Conservation (phyloP, 1,140 invertebrate species). For the Drosophila nebulosa region DNA sequence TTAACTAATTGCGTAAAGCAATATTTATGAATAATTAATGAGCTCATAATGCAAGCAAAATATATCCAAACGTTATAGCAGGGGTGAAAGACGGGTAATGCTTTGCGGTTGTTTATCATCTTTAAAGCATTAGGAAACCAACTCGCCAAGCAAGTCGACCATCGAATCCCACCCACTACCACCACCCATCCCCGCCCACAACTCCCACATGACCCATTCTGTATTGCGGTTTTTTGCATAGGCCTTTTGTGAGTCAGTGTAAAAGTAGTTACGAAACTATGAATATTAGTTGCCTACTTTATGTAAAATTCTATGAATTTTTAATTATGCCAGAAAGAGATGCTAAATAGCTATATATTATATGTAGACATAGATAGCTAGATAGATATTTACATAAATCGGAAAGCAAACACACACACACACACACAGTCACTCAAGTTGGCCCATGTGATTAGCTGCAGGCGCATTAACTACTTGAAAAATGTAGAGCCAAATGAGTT, state of each 20-base stretch:
- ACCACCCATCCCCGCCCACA: background rate
- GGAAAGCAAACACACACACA: constrained; percentile 20
- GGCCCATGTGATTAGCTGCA: constrained; percentile 5
- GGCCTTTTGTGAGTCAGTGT: constrained; percentile 34
- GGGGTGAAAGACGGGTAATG: constrained; percentile 5
- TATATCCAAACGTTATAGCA: background rate
- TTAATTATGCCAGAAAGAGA: constrained; percentile 32
- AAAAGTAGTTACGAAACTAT: constrained; percentile 52
- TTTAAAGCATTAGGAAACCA: constrained; percentile 29
- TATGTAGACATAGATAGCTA: background rate
- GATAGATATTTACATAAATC: constrained; percentile 52
- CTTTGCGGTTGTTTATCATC: constrained; percentile 43
- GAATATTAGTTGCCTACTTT: constrained; percentile 58
- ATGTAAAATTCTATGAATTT: constrained; percentile 60
- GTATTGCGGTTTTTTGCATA: constrained; percentile 7
- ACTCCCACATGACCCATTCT: constrained; percentile 5
- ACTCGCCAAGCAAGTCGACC: background rate
- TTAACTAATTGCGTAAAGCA: constrained; percentile 73
- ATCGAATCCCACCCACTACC: background rate
- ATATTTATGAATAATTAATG: constrained; percentile 76
- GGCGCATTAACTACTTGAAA: constrained; percentile 27
- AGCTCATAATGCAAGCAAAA: constrained; percentile 50
- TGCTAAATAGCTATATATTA: background rate
- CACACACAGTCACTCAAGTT: background rate
- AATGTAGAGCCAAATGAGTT: too few species aligned